Evolutionary conservation across 1,140 invertebrate genomes (phyloP), one percentile per base, ranked within the genome.

Genomic region (Drosophila eugracilis): DNA sequence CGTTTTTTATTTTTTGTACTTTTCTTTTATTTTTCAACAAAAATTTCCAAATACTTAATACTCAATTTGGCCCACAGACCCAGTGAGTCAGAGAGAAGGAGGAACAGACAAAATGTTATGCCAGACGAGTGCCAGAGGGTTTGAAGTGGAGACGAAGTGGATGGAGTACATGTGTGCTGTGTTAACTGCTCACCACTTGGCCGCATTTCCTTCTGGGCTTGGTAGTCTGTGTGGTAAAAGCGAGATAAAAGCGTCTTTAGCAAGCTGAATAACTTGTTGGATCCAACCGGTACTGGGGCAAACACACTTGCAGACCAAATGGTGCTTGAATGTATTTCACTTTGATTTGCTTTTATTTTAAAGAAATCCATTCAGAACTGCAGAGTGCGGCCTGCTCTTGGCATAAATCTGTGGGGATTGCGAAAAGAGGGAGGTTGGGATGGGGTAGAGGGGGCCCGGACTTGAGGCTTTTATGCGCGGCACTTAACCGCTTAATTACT

Each of bases 11-110:
- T 9, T 32, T 53, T 67, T 44, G 34, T 32, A 12, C 10, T 32
- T 9, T 32, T 53, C 28, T 44, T 67, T 67, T 44, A 47, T 62
- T 65, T 70, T 6, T 28, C 28, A 53, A 21, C 74, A 77, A 83
- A 77, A 74, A 78, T 69, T 75, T 50, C 74, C 74, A 85, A 85
- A 85, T 86, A 74, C 81, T 86, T 85, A 85, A 85, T 85, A 86
- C 81, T 77, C 77, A 81, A 85, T 85, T 86, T 85, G 81, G 63
- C 55, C 45, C 49, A 47, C 47, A 78, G 60, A 47, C 48, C 45
- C 54, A n/a, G n/a, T n/a, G n/a, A n/a, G n/a, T n/a, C n/a, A n/a
- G n/a, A n/a, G n/a, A n/a, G n/a, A n/a, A n/a, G n/a, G n/a, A n/a
- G n/a, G n/a, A n/a, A 36, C 30, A 32, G 30, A 32, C 30, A 32